A percentile compares a stretch with the other conserved stretches of the same genome.
These are phyloP conservation scores for Littorina saxatilis DNA, from an alignment of 1,140 invertebrate species.

Conservation along the genomic window DNA sequence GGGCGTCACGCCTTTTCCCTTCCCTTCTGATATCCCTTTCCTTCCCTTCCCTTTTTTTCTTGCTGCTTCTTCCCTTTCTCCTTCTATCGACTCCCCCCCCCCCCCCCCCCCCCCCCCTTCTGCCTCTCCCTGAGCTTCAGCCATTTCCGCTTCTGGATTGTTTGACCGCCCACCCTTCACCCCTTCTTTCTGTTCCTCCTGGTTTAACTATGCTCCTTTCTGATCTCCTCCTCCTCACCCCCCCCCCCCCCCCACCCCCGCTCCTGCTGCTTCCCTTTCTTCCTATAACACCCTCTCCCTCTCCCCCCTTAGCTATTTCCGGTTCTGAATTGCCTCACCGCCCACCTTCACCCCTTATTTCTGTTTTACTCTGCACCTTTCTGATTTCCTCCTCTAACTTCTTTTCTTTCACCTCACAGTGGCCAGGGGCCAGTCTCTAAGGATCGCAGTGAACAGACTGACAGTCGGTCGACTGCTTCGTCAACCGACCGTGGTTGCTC, in stretches of 20 bases:
- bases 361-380: background rate
- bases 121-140: too few relatives aligned
- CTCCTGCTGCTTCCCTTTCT: background rate
- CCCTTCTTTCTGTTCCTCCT: too few relatives aligned
- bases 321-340: background rate
- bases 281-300: background rate
- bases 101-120: background rate
- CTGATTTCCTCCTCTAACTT: background rate
- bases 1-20: background rate
- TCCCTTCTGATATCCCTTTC: background rate
- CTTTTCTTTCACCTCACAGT: background rate
- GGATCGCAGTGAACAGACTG: too few relatives aligned
- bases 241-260: background rate
- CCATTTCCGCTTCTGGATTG: too few relatives aligned
- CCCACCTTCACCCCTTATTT: background rate
- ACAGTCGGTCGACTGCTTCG: too few relatives aligned
- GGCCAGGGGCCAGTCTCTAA: too few relatives aligned
- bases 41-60: conserved; percentile 15
- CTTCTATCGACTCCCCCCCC: background rate
- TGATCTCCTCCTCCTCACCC: background rate
- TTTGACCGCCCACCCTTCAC: too few relatives aligned
- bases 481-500: too few relatives aligned
- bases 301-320: background rate
- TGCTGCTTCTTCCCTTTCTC: background rate
- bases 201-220: too few relatives aligned